These are phyloP conservation scores for Drosophila carrolli DNA, from an alignment of 1,140 invertebrate species.

Conservation along the genomic window DNA sequence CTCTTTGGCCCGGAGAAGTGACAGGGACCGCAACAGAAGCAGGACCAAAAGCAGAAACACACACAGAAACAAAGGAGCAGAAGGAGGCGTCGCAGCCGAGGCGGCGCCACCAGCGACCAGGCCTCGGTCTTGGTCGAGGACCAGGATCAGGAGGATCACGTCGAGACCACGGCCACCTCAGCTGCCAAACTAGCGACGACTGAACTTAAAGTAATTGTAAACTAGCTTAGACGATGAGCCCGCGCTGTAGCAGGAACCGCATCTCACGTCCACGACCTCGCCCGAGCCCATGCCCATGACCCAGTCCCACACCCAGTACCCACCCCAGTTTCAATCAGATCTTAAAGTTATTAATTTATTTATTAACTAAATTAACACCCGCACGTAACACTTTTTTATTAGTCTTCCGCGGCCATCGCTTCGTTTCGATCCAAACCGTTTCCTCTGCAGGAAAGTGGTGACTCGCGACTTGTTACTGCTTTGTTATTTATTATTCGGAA, in stretches of 20 bases:
- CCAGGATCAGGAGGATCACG: neutral
- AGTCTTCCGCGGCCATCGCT: conserved; percentile 10
- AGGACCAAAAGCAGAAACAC: neutral
- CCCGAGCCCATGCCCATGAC: conserved; percentile 5
- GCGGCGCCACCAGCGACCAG: conserved; percentile 8
- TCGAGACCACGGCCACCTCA: conserved; percentile 30
- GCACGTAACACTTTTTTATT: conserved; percentile 10
- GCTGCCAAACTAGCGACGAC: conserved; percentile 61
- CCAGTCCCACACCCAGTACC: conserved; percentile 3
- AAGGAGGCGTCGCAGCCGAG: conserved; percentile 35
- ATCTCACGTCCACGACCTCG: neutral
- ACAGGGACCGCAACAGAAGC: conserved; percentile 34
- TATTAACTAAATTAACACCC: conserved; percentile 37
- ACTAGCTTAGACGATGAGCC: conserved; percentile 53
- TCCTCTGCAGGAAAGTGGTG: conserved; percentile 8
- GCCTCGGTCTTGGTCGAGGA: conserved; percentile 1
- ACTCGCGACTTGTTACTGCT: conserved; percentile 38
- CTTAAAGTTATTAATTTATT: conserved; percentile 33
- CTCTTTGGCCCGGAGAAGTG: conserved; percentile 71
- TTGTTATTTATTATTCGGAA: conserved; percentile 69
- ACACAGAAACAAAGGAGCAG: conserved; percentile 15
- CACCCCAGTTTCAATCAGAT: conserved; percentile 6
- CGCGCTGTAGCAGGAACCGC: conserved; percentile 1
- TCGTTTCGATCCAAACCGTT: neutral
- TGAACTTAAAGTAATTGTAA: conserved; percentile 74